Evolutionary conservation across 2,797 vertebrate species (phyloP).

Genomic region (Psittacula echo): DNA sequence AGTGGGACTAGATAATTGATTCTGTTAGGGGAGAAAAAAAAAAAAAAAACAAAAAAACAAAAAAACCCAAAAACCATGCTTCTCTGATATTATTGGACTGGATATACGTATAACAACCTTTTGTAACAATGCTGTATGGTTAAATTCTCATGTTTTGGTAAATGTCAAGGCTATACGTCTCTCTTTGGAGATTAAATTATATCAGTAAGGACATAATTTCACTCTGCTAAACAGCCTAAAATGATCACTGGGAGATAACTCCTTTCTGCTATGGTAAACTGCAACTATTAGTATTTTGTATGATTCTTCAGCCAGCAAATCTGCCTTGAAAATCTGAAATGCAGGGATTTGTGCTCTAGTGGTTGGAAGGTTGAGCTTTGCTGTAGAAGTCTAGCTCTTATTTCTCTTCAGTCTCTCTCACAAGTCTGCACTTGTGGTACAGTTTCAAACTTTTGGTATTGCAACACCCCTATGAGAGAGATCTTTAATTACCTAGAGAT

Average conservation of each 20-base stretch:
- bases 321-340: not conserved
- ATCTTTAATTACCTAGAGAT: not conserved
- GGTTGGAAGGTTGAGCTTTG: not conserved
- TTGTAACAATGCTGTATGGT: not conserved
- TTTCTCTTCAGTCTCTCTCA: not conserved
- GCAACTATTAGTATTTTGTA: not conserved
- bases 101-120: not conserved
- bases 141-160: not conserved
- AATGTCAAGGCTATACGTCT: not conserved
- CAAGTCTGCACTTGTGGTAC: constrained; percentile 8
- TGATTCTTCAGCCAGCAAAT: not conserved
- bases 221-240: not conserved
- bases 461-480: not conserved
- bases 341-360: not conserved
- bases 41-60: not conserved
- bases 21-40: not conserved
- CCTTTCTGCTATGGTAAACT: not conserved
- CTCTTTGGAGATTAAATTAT: not conserved
- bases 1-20: not conserved
- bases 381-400: not conserved
- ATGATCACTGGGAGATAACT: not conserved
- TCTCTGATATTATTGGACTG: not conserved
- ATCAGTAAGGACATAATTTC: not conserved
- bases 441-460: not conserved
- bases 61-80: accelerated